Percentiles rank a stretch among this genome's conserved stretches.
Conservation (phyloP, 2,797 vertebrate species). For the Knipowitschia caucasica region DNA sequence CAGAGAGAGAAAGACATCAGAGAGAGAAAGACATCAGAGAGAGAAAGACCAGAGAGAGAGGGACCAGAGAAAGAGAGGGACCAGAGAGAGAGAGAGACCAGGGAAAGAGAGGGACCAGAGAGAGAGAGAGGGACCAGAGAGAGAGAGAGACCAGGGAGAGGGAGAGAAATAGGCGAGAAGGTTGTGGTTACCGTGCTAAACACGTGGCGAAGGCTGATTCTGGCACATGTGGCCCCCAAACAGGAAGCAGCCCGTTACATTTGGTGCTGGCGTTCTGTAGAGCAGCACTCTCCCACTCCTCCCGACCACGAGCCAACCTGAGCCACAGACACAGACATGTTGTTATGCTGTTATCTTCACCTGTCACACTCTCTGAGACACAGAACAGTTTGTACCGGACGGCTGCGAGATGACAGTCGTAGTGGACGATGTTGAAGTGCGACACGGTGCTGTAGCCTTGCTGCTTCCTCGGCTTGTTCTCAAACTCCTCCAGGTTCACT, state of each 20-base stretch:
- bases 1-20: too few relatives aligned
- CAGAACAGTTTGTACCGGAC: conserved; percentile 79
- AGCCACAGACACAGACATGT: neutral
- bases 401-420: conserved; percentile 97
- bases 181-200: conserved; percentile 84
- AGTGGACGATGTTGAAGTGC: conserved; percentile 99
- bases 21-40: too few relatives aligned
- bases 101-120: too few relatives aligned
- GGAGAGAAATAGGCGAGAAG: neutral
- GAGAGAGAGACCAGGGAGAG: too few relatives aligned
- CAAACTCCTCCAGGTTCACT: conserved; percentile 90
- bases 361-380: too few relatives aligned
- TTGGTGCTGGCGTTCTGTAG: conserved; percentile 98
- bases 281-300: conserved; percentile 98
- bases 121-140: too few relatives aligned
- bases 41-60: too few relatives aligned
- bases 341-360: neutral
- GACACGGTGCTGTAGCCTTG: conserved; percentile 99
- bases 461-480: conserved; percentile 97
- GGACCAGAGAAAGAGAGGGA: too few relatives aligned
- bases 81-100: too few relatives aligned
- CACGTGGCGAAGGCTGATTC: conserved; percentile 98
- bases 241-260: conserved; percentile 97
- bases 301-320: conserved; percentile 92
- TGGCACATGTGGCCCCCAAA: conserved; percentile 98